Percentiles rank a stretch among this genome's conserved stretches.
Conservation (phyloP, 2,888 invertebrate species). For the Dicranocentrus wangi region DNA sequence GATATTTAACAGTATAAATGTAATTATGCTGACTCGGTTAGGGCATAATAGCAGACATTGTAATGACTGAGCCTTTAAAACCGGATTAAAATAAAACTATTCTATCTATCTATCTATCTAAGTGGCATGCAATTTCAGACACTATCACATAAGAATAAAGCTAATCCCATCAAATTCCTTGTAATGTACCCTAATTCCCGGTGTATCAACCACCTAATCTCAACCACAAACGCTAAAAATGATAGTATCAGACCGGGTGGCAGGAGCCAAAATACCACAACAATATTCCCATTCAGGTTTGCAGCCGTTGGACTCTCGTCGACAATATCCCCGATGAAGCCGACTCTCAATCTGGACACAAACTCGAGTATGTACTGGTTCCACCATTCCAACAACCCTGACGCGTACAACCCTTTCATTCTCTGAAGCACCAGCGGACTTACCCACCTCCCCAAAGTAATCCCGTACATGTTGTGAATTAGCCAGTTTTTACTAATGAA, state of each 20-base stretch:
- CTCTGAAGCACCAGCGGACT: background rate
- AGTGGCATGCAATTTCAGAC: too few species aligned
- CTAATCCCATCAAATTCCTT: too few species aligned
- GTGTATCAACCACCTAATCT: too few species aligned
- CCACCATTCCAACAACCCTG: conserved; percentile 24
- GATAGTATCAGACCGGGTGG: background rate
- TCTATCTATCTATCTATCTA: too few species aligned
- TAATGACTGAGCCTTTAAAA: too few species aligned
- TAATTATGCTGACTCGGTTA: too few species aligned
- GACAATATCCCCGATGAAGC: background rate
- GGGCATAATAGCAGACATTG: too few species aligned
- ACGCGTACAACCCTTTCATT: background rate
- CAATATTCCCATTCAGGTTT: conserved; percentile 23
- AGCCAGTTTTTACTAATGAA: background rate
- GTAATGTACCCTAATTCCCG: too few species aligned
- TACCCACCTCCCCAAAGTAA: conserved; percentile 11
- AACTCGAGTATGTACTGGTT: background rate
- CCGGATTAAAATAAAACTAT: too few species aligned
- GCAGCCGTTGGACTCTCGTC: background rate
- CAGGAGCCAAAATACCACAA: conserved; percentile 15
- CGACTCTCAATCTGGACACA: background rate
- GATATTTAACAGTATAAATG: too few species aligned
- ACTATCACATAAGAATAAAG: too few species aligned
- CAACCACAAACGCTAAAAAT: background rate
- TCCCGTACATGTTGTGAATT: background rate